Conservation (phyloP, 2,888 invertebrate genomes). For the Heliconius charithonia region DNA sequence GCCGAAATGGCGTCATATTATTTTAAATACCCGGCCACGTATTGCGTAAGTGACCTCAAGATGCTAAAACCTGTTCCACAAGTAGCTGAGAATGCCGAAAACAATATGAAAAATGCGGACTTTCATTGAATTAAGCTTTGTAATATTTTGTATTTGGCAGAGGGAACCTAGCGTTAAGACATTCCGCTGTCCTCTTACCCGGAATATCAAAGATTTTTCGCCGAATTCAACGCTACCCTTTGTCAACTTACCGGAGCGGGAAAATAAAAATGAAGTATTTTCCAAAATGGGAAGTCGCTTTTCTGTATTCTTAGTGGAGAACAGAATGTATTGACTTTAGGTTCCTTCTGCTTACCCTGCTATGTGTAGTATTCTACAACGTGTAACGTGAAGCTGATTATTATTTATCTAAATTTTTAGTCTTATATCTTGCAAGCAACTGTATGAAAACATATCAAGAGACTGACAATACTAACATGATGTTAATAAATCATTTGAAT, state of each 20-base stretch:
- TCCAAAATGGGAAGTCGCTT: too few relatives aligned
- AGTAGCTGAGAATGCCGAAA: conserved; percentile 18
- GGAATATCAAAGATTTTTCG: too few relatives aligned
- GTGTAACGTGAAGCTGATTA: neutral
- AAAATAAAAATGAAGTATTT: too few relatives aligned
- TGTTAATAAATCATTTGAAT: too few relatives aligned
- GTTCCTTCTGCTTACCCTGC: neutral
- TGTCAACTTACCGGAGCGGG: too few relatives aligned
- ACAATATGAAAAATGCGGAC: conserved; percentile 26
- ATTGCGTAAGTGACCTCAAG: conserved; percentile 28
- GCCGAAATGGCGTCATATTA: neutral
- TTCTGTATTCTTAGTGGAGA: neutral
- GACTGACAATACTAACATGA: neutral
- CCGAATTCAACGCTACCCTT: too few relatives aligned
- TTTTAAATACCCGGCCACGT: conserved; percentile 4
- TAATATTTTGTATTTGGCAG: neutral
- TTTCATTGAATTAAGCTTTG: conserved; percentile 16
- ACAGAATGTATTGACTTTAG: neutral
- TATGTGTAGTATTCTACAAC: neutral
- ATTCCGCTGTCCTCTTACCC: too few relatives aligned
- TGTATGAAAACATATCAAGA: neutral
- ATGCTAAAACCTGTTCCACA: conserved; percentile 23
- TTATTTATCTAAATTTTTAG: neutral
- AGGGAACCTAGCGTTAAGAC: neutral
- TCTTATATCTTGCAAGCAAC: neutral